Percentiles rank a stretch among this genome's conserved stretches.
Evolutionary conservation across 2,888 invertebrate genomes (phyloP).

Genomic region (Limnephilus auricula): DNA sequence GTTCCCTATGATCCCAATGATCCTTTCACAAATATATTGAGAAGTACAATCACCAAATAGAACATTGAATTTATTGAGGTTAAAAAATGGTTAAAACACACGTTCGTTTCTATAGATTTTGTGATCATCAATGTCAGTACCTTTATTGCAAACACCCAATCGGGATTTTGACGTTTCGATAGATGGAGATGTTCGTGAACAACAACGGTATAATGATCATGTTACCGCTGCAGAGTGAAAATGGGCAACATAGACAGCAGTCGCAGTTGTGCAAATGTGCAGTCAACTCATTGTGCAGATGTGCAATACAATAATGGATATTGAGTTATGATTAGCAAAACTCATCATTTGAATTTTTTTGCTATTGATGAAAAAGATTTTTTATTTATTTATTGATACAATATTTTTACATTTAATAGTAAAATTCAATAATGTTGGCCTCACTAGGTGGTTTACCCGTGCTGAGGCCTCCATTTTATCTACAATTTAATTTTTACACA

Average conservation of each 20-base stretch:
- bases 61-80: neutral
- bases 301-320: neutral
- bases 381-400: no score
- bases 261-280: neutral
- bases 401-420: no score
- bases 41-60: neutral
- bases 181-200: constrained; percentile 3
- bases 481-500: no score
- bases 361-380: neutral
- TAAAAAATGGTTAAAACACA: neutral
- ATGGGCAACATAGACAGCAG: neutral
- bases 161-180: constrained; percentile 17
- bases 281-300: neutral
- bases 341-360: neutral
- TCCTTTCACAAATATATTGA: no score
- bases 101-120: neutral
- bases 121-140: neutral
- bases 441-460: no score
- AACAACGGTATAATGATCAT: neutral
- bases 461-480: no score
- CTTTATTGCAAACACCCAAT: constrained; percentile 28
- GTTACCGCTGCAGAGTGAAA: neutral
- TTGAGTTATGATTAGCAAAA: neutral
- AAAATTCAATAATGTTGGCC: no score
- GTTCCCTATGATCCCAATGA: no score